These are phyloP conservation scores for Phoebastria nigripes DNA, from an alignment of 2,797 vertebrate species.

Conservation along the genomic window DNA sequence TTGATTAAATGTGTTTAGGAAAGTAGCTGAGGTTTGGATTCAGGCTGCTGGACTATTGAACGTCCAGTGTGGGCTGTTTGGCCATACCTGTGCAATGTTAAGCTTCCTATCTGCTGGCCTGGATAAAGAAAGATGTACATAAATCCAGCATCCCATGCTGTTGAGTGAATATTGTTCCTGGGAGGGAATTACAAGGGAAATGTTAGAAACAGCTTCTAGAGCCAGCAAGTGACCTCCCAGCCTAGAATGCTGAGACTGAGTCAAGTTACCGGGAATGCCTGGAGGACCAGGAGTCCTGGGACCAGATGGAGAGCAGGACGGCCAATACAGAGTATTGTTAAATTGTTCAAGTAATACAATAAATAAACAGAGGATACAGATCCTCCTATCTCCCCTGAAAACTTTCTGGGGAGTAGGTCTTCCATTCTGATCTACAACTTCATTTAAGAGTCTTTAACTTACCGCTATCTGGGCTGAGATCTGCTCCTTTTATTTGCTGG, in stretches of 20 bases:
- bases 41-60: neutral
- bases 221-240: neutral
- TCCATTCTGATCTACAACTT: neutral
- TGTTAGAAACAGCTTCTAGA: neutral
- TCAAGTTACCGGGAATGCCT: neutral
- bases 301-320: neutral
- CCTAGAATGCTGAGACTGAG: neutral
- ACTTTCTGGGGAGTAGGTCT: neutral
- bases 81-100: neutral
- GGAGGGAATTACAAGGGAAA: neutral
- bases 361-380: neutral
- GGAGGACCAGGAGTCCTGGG: neutral
- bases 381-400: neutral
- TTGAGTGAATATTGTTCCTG: neutral
- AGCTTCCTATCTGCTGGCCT: neutral
- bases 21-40: neutral
- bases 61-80: neutral
- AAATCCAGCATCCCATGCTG: neutral
- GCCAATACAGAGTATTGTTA: neutral
- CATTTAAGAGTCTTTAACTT: neutral
- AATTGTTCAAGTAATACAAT: neutral
- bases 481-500: neutral
- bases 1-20: neutral
- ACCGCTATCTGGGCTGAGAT: neutral
- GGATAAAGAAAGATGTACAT: neutral